A percentile compares a stretch with the other conserved stretches of the same genome.
phyloP scores from a whole-genome alignment of 2,888 invertebrate species.

The Hololepta plana region DNA sequence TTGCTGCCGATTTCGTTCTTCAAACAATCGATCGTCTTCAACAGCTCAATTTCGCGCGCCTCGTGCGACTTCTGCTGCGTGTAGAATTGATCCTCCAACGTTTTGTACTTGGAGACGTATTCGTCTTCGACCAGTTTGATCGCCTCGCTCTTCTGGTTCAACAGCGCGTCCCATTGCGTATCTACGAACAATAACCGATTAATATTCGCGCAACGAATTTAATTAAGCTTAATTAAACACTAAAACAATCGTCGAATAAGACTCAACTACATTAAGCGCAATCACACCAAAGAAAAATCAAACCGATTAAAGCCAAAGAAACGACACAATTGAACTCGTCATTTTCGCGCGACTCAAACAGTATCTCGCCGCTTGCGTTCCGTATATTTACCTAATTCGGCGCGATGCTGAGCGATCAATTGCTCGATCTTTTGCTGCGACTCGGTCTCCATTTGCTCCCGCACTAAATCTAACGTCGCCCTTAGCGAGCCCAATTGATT shows the following conservation, averaged over 20 bases:
- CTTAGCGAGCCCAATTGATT: conserved; percentile 25
- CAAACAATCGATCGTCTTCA: conserved; percentile 25
- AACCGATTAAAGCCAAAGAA: too few relatives aligned
- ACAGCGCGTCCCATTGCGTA: conserved; percentile 44
- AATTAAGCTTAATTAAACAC: too few relatives aligned
- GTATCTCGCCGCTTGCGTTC: too few relatives aligned
- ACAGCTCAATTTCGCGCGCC: conserved; percentile 23
- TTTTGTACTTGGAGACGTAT: conserved; percentile 32
- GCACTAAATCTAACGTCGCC: conserved; percentile 27
- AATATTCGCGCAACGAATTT: too few relatives aligned
- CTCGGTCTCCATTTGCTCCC: conserved; percentile 31
- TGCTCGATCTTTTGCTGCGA: conserved; percentile 26
- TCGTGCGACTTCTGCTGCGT: conserved; percentile 25
- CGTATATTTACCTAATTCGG: conserved; percentile 43
- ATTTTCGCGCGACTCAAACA: too few relatives aligned
- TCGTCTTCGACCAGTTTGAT: conserved; percentile 40
- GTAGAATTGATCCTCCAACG: conserved; percentile 27
- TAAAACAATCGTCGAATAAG: too few relatives aligned
- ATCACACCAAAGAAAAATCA: too few relatives aligned
- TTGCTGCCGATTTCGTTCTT: conserved; percentile 15
- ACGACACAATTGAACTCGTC: too few relatives aligned
- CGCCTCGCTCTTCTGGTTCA: conserved; percentile 41
- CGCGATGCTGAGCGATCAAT: conserved; percentile 37
- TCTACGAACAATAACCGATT: conserved; percentile 34
- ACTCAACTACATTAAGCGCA: too few relatives aligned